phyloP scores from a whole-genome alignment of 2,888 invertebrate genomes.

The Leptopilina syphax region DNA sequence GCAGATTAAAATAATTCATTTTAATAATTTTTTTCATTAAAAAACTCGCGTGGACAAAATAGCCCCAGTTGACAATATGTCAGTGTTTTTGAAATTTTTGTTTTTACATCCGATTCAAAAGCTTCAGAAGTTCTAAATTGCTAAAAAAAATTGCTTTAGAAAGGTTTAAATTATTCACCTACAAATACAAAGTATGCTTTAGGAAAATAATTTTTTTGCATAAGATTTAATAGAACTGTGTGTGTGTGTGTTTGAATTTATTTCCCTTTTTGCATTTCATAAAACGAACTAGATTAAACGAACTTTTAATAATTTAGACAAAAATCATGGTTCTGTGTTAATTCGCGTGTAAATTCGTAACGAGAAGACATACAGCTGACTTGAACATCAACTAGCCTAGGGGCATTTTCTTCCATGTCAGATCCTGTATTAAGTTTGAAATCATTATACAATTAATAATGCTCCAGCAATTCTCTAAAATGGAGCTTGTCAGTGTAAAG shows the following conservation, averaged over 20 bases:
- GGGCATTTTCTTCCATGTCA: constrained; percentile 69
- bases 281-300: constrained; percentile 4
- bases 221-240: background rate
- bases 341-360: constrained; percentile 50
- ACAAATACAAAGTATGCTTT: background rate
- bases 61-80: no score
- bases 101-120: no score
- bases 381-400: constrained; percentile 65
- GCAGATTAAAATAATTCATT: no score
- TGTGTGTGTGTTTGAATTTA: background rate
- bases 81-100: no score
- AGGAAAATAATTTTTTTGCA: background rate
- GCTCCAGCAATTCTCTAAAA: constrained; percentile 72
- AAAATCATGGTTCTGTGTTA: constrained; percentile 25
- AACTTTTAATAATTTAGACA: background rate
- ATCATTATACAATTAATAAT: constrained; percentile 75
- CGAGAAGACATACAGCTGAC: constrained; percentile 62
- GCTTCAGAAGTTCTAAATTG: background rate
- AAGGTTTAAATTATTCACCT: background rate
- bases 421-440: constrained; percentile 72
- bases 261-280: background rate
- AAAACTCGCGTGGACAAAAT: no score
- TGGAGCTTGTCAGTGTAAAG: constrained; percentile 53
- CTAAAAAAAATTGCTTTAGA: no score
- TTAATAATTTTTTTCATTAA: no score